Percentiles rank a stretch among this genome's conserved stretches.
These are phyloP conservation scores for Garra rufa DNA, from an alignment of 2,113 vertebrate genomes.

Conservation along the genomic window DNA sequence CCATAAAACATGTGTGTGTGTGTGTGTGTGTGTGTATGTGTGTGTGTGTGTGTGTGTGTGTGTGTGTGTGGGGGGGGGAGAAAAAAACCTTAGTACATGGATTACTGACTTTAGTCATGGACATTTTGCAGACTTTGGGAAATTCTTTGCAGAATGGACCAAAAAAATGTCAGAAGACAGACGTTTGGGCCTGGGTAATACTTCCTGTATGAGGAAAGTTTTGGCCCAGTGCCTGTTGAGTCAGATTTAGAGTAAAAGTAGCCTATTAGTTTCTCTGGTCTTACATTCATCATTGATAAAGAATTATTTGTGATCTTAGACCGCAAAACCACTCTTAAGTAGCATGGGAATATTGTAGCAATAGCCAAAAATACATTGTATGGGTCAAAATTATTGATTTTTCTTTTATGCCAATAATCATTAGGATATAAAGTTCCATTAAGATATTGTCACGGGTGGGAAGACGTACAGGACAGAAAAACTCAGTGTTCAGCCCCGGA, in stretches of 20 bases:
- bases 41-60: constrained; percentile 16
- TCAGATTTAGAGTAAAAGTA: constrained; percentile 39
- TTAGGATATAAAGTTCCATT: no score
- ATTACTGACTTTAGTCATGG: constrained; percentile 46
- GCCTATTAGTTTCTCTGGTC: constrained; percentile 14
- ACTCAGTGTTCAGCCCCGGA: no score
- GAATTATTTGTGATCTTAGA: no score
- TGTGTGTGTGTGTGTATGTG: no score
- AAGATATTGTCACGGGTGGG: no score
- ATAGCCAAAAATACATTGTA: no score
- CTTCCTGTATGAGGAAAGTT: constrained; percentile 33
- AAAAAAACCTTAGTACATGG: constrained; percentile 7
- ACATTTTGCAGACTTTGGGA: constrained; percentile 51
- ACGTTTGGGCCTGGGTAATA: constrained; percentile 36
- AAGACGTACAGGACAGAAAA: no score
- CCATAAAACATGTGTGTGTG: no score
- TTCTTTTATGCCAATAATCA: no score
- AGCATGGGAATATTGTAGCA: no score
- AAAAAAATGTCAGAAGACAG: constrained; percentile 41
- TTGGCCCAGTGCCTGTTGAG: constrained; percentile 30
- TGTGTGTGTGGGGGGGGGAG: not conserved
- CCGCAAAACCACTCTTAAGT: no score
- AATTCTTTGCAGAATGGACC: constrained; percentile 27
- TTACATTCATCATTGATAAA: constrained; percentile 28
- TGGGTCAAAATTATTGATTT: no score